Evolutionary conservation across 2,888 invertebrate species (phyloP).

Genomic region (Aricia artaxerxes): DNA sequence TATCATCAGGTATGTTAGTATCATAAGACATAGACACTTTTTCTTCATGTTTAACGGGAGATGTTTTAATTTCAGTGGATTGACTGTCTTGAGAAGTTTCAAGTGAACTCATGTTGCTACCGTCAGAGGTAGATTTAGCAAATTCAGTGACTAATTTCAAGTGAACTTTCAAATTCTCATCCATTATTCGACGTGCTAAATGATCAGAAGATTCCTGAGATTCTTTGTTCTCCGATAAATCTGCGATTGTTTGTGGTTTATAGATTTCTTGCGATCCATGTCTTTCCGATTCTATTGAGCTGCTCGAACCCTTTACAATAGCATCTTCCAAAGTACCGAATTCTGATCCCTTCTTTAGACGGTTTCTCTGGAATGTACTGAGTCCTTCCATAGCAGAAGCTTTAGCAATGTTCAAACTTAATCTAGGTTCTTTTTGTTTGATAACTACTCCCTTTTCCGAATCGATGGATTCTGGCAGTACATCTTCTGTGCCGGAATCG

Average conservation of each 20-base stretch:
- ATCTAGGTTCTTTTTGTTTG: constrained; percentile 80
- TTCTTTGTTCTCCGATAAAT: constrained; percentile 55
- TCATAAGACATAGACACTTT: constrained; percentile 74
- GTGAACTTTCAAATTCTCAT: constrained; percentile 74
- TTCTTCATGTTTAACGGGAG: constrained; percentile 66
- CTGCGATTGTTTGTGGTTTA: constrained; percentile 49
- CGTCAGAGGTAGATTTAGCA: constrained; percentile 74
- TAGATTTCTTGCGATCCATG: constrained; percentile 54
- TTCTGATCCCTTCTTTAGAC: constrained; percentile 87
- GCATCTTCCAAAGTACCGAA: constrained; percentile 89
- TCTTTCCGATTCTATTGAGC: constrained; percentile 71
- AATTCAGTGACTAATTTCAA: constrained; percentile 74
- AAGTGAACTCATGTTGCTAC: constrained; percentile 68
- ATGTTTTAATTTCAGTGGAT: constrained; percentile 52
- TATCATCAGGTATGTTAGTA: constrained; percentile 82
- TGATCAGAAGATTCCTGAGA: constrained; percentile 72
- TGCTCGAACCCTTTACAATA: constrained; percentile 80
- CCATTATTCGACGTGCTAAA: constrained; percentile 71
- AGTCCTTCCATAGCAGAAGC: constrained; percentile 82
- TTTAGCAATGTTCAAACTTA: constrained; percentile 76
- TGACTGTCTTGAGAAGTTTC: constrained; percentile 62
- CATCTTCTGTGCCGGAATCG: constrained; percentile 66
- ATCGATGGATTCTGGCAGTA: constrained; percentile 70
- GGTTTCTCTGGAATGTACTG: constrained; percentile 84
- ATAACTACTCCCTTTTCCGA: constrained; percentile 59